Evolutionary conservation across 2,113 vertebrate species (phyloP), one percentile per base, ranked within the genome.

Genomic region (Bos javanicus): DNA sequence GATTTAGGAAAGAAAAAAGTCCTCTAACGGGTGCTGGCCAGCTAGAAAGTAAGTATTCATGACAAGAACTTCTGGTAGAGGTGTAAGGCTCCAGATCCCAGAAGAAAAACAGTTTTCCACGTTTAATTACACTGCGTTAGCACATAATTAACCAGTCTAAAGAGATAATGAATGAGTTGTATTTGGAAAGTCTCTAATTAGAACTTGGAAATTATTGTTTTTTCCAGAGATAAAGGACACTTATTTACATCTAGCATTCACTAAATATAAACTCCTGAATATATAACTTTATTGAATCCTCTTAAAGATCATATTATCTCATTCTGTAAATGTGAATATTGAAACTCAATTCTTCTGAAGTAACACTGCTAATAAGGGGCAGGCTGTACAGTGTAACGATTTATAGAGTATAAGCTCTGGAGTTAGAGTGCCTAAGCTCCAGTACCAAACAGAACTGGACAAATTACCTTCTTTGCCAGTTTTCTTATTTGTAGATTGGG

Each of bases 121-220:
- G 59, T 96, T 85, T 96, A 91, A 80, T 82, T 46, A 90, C 15
- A 87, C 12, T 15, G 64, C 13, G 60, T 78, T 67, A 91, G 56
- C 6, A 90, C 52, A 52, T 78, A 87, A 86, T 80, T 87, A 86
- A 89, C 54, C 25, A 87, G 33, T 46, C 76, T 96, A 52, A 91
- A 94, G 87, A 94, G 50, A 71, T 28, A 87, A 93, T 90, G 33
- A 87, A 90, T 48, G 43, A 97, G 21, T 46, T 60, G 46, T 46
- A 74, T 36, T 93, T 87, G 94, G 4, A 28, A 92, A 92, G 26
- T 64, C 82, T 94, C 56, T 90, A 95, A 93, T 71, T 83, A 91
- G n/a, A 92, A 15, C 28, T 86, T 74, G 97, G 52, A 94, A 76
- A 57, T 74, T 33, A 30, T 39, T 57, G n/a, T 54, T 71, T 84